phyloP scores from a whole-genome alignment of 1,140 invertebrate species.

The Lasioglossum albipes region DNA sequence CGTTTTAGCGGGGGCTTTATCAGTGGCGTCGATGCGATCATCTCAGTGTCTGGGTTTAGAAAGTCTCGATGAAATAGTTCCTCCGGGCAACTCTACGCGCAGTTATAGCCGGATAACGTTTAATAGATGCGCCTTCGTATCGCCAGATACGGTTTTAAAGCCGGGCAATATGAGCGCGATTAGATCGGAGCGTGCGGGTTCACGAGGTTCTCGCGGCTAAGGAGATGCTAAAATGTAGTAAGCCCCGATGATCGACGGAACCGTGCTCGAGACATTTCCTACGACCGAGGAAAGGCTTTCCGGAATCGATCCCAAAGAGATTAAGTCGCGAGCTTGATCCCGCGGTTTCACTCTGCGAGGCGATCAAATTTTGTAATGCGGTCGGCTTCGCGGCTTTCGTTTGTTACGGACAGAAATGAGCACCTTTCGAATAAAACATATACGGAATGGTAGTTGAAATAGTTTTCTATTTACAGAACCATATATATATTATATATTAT shows the following conservation, averaged over 20 bases:
- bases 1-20: neutral
- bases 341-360: no score
- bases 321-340: no score
- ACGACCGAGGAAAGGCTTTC: no score
- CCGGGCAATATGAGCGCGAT: slow-evolving; percentile 7
- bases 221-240: neutral
- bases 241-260: slow-evolving; percentile 13
- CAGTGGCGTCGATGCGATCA: neutral
- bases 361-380: no score
- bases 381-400: no score
- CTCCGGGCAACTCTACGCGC: slow-evolving; percentile 20
- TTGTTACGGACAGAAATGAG: no score
- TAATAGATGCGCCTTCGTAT: slow-evolving; percentile 31
- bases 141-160: slow-evolving; percentile 16
- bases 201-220: slow-evolving; percentile 9
- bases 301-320: no score
- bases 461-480: no score
- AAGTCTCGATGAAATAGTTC: slow-evolving; percentile 12
- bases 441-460: no score
- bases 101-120: slow-evolving; percentile 29
- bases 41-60: neutral
- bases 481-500: no score
- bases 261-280: neutral
- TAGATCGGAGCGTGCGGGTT: slow-evolving; percentile 10
- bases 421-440: no score